A percentile compares a stretch with the other conserved stretches of the same genome.
Conservation (phyloP, 2,888 invertebrate genomes). For the Drosophila paramelanica region DNA sequence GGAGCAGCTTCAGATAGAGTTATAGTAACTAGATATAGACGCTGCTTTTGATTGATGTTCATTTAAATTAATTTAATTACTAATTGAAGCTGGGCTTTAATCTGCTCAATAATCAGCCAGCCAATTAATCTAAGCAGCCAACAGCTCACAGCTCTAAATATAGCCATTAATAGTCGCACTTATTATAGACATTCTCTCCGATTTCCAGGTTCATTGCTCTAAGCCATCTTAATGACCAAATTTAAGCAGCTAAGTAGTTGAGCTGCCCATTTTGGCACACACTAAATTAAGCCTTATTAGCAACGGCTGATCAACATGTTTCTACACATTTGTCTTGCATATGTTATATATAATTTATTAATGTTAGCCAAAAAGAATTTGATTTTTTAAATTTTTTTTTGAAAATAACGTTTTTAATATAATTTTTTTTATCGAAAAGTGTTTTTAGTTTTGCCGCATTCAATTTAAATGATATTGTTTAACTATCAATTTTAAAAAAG, state of each 20-base stretch:
- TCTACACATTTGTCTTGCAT: background rate
- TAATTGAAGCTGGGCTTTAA: slow-evolving; percentile 35
- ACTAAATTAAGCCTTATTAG: slow-evolving; percentile 49
- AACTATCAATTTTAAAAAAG: background rate
- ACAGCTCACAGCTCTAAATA: slow-evolving; percentile 21
- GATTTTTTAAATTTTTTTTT: slow-evolving; percentile 29
- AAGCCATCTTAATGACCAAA: slow-evolving; percentile 24
- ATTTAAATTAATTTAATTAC: slow-evolving; percentile 26
- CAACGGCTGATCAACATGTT: slow-evolving; percentile 35
- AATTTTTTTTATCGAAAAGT: slow-evolving; percentile 9
- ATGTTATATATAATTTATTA: slow-evolving; percentile 6
- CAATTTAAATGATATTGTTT: slow-evolving; percentile 1
- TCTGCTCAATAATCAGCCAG: slow-evolving; percentile 12
- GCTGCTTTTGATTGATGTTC: slow-evolving; percentile 38
- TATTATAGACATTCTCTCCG: slow-evolving; percentile 27
- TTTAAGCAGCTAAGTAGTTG: slow-evolving; percentile 23
- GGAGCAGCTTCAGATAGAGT: background rate
- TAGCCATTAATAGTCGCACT: slow-evolving; percentile 26
- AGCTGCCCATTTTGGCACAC: slow-evolving; percentile 46
- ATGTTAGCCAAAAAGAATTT: slow-evolving; percentile 18
- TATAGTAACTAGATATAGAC: slow-evolving; percentile 1
- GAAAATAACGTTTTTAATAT: slow-evolving; percentile 32
- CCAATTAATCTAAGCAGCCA: slow-evolving; percentile 38
- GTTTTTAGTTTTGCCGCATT: background rate
- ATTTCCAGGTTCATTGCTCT: slow-evolving; percentile 63